These are phyloP conservation scores for Bombus cullumanus DNA, from an alignment of 1,140 invertebrate species.

Conservation along the genomic window DNA sequence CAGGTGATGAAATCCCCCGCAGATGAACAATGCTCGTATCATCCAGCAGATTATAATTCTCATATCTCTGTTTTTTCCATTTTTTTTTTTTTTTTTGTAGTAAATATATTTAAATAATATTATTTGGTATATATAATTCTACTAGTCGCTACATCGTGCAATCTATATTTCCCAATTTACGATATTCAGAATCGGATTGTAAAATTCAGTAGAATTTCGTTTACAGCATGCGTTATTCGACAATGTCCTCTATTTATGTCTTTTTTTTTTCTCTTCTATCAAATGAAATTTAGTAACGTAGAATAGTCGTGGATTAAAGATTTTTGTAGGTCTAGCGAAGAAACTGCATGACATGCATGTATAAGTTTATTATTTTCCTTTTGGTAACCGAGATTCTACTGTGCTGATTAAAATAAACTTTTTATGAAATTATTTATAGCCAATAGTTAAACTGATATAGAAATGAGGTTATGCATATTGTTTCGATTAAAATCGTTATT, in stretches of 20 bases:
- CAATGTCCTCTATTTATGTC: neutral
- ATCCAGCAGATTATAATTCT: constrained; percentile 86
- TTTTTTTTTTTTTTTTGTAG: constrained; percentile 24
- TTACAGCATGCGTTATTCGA: neutral
- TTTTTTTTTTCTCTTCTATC: too few relatives aligned
- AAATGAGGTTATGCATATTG: neutral
- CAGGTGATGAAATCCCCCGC: constrained; percentile 91
- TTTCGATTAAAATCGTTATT: neutral
- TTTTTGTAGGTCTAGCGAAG: neutral
- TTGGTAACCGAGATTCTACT: constrained; percentile 6
- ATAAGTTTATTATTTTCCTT: neutral
- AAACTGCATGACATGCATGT: neutral
- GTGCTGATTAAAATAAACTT: neutral
- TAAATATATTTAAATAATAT: neutral
- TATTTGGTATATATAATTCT: neutral
- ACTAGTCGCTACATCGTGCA: neutral
- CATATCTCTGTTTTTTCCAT: constrained; percentile 80
- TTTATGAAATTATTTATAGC: too few relatives aligned
- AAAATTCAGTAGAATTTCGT: neutral
- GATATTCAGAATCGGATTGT: neutral
- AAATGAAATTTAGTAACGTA: neutral
- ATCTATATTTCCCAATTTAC: neutral
- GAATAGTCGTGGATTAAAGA: neutral
- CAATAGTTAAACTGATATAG: neutral
- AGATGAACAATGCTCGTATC: constrained; percentile 90